Evolutionary conservation across 2,797 vertebrate genomes (phyloP), one percentile per base, ranked within the genome.

Genomic region (Staurois parvus): DNA sequence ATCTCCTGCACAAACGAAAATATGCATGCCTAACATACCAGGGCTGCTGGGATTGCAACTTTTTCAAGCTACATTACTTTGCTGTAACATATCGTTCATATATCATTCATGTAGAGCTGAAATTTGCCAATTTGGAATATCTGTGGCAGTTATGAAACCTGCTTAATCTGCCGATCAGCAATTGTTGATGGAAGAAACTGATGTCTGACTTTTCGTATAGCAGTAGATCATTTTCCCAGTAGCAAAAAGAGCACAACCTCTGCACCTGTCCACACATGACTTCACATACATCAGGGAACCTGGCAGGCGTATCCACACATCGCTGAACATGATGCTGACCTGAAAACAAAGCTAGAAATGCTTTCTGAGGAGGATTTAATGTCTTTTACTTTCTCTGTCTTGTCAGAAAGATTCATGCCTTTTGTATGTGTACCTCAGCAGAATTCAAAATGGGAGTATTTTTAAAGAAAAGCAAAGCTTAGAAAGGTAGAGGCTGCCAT

Each of bases 231-330:
- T 68, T 78, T 79, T 79, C 29, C 77, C 66, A 34, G 42, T 52
- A 52, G 40, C 40, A 29, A 64, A 40, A 19, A 79, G 69, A 72
- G 45, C 7, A 29, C 42, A 81, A 42, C 69, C 32, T 42, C 42
- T 32, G 79, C 79, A 81, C 67, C 79, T 72, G 68, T 81, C 79
- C 68, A 81, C 79, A 81, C 79, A 81, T 81, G 68, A 72, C 30
- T 72, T 81, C 79, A 81, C 79, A 72, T 34, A 72, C 48, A 81
- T 81, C 79, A 81, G 68, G 24, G 9, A 72, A 30, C 48, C 79
- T 72, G 79, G 68, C 79, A 81, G 68, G 79, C 45, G 32, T 40
- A 81, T 80, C 68, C 30, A 28, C 79, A 81, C 68, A 72, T 81
- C 68, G 37, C 48, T 72, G 79, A 81, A 81, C 68, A 62, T 81